These are phyloP conservation scores for Archaeoteleia sp. DNA, from an alignment of 2,888 invertebrate species.

Conservation along the genomic window DNA sequence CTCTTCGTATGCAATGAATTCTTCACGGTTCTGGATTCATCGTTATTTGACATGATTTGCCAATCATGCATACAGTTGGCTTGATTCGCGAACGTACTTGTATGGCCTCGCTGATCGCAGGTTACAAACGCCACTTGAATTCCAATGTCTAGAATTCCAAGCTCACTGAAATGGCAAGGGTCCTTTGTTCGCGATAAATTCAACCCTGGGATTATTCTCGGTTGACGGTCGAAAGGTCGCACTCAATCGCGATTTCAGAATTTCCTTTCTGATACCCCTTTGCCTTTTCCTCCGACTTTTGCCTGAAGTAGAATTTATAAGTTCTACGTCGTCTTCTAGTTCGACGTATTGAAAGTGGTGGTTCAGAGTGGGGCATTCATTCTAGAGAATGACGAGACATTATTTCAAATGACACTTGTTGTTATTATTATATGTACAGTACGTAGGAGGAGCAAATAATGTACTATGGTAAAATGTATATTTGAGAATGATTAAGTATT, in stretches of 20 bases:
- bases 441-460: neutral
- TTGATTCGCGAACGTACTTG: constrained; percentile 21
- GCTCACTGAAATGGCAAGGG: constrained; percentile 23
- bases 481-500: neutral
- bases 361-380: neutral
- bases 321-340: neutral
- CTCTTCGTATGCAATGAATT: constrained; percentile 13
- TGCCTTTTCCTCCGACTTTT: constrained; percentile 16
- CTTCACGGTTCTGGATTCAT: constrained; percentile 7
- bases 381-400: constrained; percentile 1
- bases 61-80: constrained; percentile 28
- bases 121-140: constrained; percentile 33
- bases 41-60: constrained; percentile 34
- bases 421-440: neutral
- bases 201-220: constrained; percentile 34
- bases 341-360: neutral
- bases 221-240: constrained; percentile 8
- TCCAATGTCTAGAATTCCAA: constrained; percentile 32
- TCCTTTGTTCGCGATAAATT: constrained; percentile 44
- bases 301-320: constrained; percentile 1
- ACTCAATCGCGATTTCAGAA: constrained; percentile 36
- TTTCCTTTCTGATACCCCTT: constrained; percentile 29
- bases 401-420: neutral
- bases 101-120: constrained; percentile 12
- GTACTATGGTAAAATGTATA: neutral